A percentile compares a stretch with the other conserved stretches of the same genome.
These are phyloP conservation scores for Drosophila heteroneura DNA, from an alignment of 2,888 invertebrate species.

Conservation along the genomic window DNA sequence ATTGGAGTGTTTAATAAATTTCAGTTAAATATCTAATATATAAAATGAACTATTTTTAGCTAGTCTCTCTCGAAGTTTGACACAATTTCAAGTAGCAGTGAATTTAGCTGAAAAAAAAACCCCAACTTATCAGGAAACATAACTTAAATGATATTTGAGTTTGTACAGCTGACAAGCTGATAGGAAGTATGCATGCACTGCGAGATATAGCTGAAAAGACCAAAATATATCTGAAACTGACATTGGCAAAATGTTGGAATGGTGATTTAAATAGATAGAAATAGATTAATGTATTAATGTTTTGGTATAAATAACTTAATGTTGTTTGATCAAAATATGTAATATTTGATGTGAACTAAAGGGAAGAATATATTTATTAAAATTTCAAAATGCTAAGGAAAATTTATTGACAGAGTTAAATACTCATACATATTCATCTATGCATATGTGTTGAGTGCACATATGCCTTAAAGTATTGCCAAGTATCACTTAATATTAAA, in stretches of 20 bases:
- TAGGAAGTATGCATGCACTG: conserved; percentile 37
- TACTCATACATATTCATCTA: neutral
- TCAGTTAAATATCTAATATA: conserved; percentile 18
- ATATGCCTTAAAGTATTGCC: neutral
- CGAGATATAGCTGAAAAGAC: neutral
- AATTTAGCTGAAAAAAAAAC: conserved; percentile 19
- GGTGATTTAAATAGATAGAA: neutral
- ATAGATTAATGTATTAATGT: neutral
- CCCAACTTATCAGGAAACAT: conserved; percentile 53
- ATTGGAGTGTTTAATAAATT: conserved; percentile 22
- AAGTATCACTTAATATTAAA: neutral
- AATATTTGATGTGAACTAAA: neutral
- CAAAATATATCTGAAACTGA: neutral
- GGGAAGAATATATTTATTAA: neutral
- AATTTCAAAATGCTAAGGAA: neutral
- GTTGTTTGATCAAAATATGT: neutral
- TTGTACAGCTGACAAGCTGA: conserved; percentile 72
- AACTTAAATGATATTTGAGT: conserved; percentile 69
- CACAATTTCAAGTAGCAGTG: conserved; percentile 23
- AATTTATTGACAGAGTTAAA: neutral
- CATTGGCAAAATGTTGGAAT: neutral
- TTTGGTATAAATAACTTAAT: neutral
- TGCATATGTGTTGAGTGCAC: neutral
- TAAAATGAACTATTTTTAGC: conserved; percentile 5
- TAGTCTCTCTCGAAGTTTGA: conserved; percentile 5